phyloP scores from a whole-genome alignment of 2,888 invertebrate genomes.

The Malachius bipustulatus region DNA sequence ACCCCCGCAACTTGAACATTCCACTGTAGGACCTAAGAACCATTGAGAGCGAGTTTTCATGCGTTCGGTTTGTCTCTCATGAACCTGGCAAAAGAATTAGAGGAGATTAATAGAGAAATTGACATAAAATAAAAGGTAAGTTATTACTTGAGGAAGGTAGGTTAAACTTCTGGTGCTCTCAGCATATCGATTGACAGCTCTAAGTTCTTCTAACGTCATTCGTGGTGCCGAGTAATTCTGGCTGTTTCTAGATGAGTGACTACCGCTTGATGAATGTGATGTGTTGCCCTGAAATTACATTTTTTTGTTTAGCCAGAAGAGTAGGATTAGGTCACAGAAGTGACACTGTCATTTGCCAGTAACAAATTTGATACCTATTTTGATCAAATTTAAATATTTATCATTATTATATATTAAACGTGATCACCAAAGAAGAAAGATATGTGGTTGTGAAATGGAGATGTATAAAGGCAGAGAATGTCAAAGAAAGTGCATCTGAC shows the following conservation, averaged over 20 bases:
- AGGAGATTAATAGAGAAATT: not conserved
- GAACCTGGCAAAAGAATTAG: slow-evolving; percentile 51
- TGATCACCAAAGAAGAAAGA: too few species aligned
- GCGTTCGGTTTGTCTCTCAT: slow-evolving; percentile 90
- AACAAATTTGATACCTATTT: too few species aligned
- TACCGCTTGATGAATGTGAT: slow-evolving; percentile 60
- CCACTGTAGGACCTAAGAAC: slow-evolving; percentile 70
- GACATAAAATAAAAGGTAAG: not conserved
- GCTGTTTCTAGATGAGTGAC: slow-evolving; percentile 54
- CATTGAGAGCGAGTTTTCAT: slow-evolving; percentile 96
- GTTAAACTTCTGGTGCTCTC: slow-evolving; percentile 86
- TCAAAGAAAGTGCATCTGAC: too few species aligned
- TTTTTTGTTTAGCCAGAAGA: too few species aligned
- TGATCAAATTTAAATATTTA: too few species aligned
- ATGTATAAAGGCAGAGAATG: too few species aligned
- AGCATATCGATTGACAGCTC: slow-evolving; percentile 79
- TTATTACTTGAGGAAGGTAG: slow-evolving; percentile 77
- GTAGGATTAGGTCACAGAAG: too few species aligned
- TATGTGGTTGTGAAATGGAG: too few species aligned
- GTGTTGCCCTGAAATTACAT: slow-evolving; percentile 33
- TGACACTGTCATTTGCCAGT: too few species aligned
- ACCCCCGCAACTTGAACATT: slow-evolving; percentile 37
- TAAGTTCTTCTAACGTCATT: slow-evolving; percentile 72
- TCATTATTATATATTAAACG: too few species aligned
- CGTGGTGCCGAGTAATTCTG: slow-evolving; percentile 49